Evolutionary conservation across 2,797 vertebrate genomes (phyloP).

Genomic region (Hapalemur alaotrensis): DNA sequence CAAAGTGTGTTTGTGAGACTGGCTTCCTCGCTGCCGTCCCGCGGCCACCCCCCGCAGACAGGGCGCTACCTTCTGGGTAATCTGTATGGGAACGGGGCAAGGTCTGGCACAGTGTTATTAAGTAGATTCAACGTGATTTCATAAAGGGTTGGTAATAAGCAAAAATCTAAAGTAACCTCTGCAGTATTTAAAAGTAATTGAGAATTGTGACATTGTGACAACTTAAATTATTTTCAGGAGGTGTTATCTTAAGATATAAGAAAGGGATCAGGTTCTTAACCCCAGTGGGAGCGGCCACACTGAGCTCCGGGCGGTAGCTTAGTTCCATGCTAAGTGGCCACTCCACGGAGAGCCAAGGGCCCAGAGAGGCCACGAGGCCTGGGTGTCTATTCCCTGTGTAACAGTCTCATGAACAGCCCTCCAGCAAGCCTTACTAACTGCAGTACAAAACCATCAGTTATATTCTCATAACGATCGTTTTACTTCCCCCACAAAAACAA

Average conservation of each 20-base stretch:
- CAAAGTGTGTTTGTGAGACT: background rate
- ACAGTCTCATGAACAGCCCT: background rate
- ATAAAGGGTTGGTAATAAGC: background rate
- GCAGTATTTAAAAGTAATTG: background rate
- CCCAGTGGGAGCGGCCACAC: background rate
- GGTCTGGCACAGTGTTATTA: background rate
- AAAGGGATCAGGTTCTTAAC: background rate
- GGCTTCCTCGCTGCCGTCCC: rapidly evolving
- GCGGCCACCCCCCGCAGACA: background rate
- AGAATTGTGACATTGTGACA: background rate
- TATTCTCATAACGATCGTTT: background rate
- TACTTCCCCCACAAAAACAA: background rate
- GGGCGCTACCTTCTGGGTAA: background rate
- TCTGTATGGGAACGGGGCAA: background rate
- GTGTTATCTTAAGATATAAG: background rate
- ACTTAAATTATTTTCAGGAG: background rate
- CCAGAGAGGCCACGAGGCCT: background rate
- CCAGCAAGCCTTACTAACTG: background rate
- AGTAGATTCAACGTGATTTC: background rate
- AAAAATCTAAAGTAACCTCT: background rate
- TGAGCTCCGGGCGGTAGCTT: background rate
- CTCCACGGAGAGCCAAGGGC: background rate
- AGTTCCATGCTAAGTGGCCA: too few species aligned
- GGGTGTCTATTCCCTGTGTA: background rate
- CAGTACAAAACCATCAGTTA: background rate